A percentile compares a stretch with the other conserved stretches of the same genome.
phyloP scores from a whole-genome alignment of 2,113 vertebrate genomes.

The Xyliphius kryptos region DNA sequence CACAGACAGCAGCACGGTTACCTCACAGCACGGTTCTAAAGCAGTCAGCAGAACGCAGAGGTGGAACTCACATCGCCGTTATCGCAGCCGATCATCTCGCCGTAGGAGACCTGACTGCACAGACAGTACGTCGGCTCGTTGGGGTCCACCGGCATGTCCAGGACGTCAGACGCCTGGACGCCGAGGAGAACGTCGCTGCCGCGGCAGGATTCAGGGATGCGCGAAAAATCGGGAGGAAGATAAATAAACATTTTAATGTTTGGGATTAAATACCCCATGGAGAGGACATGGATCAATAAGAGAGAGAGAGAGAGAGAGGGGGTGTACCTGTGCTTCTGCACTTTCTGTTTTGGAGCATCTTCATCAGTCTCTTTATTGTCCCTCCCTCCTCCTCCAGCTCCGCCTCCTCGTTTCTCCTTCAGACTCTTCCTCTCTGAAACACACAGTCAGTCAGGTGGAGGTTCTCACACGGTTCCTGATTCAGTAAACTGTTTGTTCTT shows the following conservation, averaged over 20 bases:
- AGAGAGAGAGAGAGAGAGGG: background rate
- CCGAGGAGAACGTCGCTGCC: slow-evolving; percentile 39
- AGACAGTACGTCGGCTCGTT: slow-evolving; percentile 98
- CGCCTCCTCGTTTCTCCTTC: slow-evolving; percentile 20
- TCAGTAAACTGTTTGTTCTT: background rate
- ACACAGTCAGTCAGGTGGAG: background rate
- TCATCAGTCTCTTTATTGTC: slow-evolving; percentile 20
- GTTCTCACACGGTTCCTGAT: no score
- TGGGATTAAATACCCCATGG: no score
- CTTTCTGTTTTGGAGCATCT: slow-evolving; percentile 26
- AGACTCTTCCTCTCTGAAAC: slow-evolving; percentile 25
- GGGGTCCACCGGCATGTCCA: slow-evolving; percentile 98
- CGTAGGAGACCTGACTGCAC: slow-evolving; percentile 96
- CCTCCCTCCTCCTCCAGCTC: slow-evolving; percentile 14
- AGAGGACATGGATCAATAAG: background rate
- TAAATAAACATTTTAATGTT: no score
- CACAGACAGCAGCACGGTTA: background rate
- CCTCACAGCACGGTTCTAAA: no score
- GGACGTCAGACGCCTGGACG: slow-evolving; percentile 91
- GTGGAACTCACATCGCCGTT: slow-evolving; percentile 85
- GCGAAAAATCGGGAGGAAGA: no score
- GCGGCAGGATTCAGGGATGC: no score
- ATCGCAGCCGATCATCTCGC: slow-evolving; percentile 98
- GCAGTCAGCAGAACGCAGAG: no score
- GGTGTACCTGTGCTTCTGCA: slow-evolving; percentile 22